Conservation (phyloP, 2,888 invertebrate species). For the Pristionchus japonicus region DNA sequence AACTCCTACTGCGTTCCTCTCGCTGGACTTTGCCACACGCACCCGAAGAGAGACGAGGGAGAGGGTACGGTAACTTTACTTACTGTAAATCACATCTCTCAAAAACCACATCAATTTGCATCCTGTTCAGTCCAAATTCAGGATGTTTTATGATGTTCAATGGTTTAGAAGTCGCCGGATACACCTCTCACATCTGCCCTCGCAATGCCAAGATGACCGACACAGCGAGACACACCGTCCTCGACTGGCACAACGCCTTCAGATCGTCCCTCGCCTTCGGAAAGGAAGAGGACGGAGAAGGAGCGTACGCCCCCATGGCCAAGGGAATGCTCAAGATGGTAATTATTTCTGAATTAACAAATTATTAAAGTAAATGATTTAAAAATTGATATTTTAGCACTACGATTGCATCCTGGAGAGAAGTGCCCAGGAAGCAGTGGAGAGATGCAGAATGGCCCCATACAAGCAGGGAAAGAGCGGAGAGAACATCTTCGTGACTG, state of each 20-base stretch:
- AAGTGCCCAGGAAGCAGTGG: conserved; percentile 27
- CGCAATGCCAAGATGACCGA: conserved; percentile 35
- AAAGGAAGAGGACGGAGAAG: conserved; percentile 39
- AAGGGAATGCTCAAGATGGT: conserved; percentile 42
- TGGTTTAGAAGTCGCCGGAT: neutral
- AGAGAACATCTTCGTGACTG: conserved; percentile 40
- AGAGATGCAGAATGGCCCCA: neutral
- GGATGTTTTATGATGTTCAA: too few relatives aligned
- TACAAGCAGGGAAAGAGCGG: conserved; percentile 19
- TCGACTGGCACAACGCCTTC: conserved; percentile 47
- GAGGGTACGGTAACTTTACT: neutral
- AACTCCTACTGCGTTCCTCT: conserved; percentile 35
- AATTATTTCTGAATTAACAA: neutral
- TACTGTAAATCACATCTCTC: too few relatives aligned
- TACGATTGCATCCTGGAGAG: conserved; percentile 45
- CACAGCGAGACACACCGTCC: neutral
- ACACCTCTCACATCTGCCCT: conserved; percentile 40
- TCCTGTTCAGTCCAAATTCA: too few relatives aligned
- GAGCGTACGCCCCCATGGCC: conserved; percentile 40
- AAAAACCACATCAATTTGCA: too few relatives aligned
- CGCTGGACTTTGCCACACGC: conserved; percentile 34
- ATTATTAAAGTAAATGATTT: neutral
- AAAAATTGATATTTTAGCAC: neutral
- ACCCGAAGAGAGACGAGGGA: neutral
- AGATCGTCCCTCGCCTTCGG: conserved; percentile 38